These are phyloP conservation scores for Chrysolina haemoptera DNA, from an alignment of 2,888 invertebrate genomes.

Conservation along the genomic window DNA sequence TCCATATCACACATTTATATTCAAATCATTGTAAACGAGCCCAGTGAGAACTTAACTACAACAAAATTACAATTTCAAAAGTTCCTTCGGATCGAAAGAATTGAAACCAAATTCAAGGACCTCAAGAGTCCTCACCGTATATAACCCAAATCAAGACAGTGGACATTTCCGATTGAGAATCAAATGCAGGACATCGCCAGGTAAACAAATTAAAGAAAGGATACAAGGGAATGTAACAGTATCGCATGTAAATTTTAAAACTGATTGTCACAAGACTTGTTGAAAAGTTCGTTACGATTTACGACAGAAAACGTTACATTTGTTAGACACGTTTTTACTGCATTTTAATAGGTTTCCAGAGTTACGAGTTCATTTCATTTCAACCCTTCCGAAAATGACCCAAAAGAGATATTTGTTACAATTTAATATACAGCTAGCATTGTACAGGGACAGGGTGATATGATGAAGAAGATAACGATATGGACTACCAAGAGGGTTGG, in stretches of 20 bases:
- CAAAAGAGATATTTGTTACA: constrained; percentile 29
- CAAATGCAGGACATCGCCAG: constrained; percentile 43
- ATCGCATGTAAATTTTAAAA: constrained; percentile 62
- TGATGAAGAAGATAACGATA: not conserved
- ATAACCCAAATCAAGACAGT: constrained; percentile 66
- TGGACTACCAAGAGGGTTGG: not conserved
- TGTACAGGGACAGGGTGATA: not conserved
- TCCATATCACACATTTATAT: constrained; percentile 43
- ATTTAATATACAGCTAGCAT: constrained; percentile 15
- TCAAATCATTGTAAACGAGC: constrained; percentile 37
- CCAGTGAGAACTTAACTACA: constrained; percentile 27
- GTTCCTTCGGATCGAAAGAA: constrained; percentile 42
- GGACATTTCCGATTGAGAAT: constrained; percentile 66
- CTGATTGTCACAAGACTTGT: constrained; percentile 57
- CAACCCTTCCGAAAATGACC: constrained; percentile 19
- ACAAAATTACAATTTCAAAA: constrained; percentile 33
- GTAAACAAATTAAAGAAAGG: constrained; percentile 54
- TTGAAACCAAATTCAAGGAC: constrained; percentile 61
- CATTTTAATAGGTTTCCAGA: constrained; percentile 35
- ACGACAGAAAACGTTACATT: constrained; percentile 49
- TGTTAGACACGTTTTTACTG: constrained; percentile 35
- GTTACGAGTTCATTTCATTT: constrained; percentile 39
- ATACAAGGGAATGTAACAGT: constrained; percentile 59
- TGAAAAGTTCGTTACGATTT: constrained; percentile 55
- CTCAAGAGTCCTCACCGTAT: constrained; percentile 55